Conservation (phyloP, 2,888 invertebrate species). For the Drepana falcataria region DNA sequence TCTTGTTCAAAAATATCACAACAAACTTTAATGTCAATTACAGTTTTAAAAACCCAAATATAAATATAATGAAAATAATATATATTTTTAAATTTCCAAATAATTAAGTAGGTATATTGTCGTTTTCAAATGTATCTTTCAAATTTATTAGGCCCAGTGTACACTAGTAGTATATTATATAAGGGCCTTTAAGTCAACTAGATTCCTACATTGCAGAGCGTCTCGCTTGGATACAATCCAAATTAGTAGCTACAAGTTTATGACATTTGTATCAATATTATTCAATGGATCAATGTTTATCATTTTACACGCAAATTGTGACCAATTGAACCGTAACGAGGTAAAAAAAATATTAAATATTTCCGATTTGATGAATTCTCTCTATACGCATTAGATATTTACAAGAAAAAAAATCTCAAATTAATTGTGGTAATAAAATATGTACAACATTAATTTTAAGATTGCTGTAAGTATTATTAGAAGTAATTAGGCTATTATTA, state of each 20-base stretch:
- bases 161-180: not conserved
- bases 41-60: slow-evolving; percentile 2
- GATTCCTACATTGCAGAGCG: not conserved
- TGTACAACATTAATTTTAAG: slow-evolving; percentile 74
- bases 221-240: not conserved
- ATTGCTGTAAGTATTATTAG: slow-evolving; percentile 79
- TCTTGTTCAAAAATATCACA: slow-evolving; percentile 33
- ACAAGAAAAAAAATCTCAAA: slow-evolving; percentile 73
- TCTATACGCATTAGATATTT: slow-evolving; percentile 68
- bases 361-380: slow-evolving; percentile 69
- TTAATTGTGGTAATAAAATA: slow-evolving; percentile 74
- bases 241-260: not conserved
- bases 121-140: not conserved
- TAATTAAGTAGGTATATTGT: not conserved
- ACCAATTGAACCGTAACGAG: slow-evolving; percentile 50
- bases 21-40: slow-evolving; percentile 9
- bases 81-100: slow-evolving; percentile 8
- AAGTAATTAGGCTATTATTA: slow-evolving; percentile 73
- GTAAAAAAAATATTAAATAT: slow-evolving; percentile 39
- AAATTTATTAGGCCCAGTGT: not conserved
- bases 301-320: slow-evolving; percentile 35
- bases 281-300: slow-evolving; percentile 2
- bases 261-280: not conserved
- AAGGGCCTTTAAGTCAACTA: not conserved
- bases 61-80: not conserved